Evolutionary conservation across 2,113 vertebrate genomes (phyloP), one percentile per base, ranked within the genome.

Genomic region (Bubo scandiacus): DNA sequence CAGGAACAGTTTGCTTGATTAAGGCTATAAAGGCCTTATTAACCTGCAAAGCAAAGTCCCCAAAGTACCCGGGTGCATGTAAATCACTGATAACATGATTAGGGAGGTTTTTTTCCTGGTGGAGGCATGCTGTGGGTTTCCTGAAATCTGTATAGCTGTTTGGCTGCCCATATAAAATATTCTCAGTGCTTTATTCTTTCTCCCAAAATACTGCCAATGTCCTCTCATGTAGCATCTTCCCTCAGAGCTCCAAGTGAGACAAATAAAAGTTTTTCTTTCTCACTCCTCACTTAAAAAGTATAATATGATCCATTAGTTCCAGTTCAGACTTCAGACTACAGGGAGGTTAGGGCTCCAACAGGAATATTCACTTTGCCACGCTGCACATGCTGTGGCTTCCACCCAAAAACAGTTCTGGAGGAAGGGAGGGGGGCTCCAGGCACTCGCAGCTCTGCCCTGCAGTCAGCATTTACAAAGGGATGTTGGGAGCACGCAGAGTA

Each of bases 381-480:
- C 81, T 94, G 74, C 71, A 77, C 36, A 72, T 86, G 45, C 74
- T 5, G 1, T 95, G 94, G 92, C 96, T 95, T 85, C 78, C 63
- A 96, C 86, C 88, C 95, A 96, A 87, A 94, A 94, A 66, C 66
- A 13, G 54, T 97, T 94, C 54, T 87, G 81, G 57, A 92, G 96
- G 95, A 95, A 95, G 91, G 83, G 77, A 93, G 92, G 49, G 49
- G 82, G 54, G 54, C 91, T 97, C 43, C 54, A 80, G 84, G 81
- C 77, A 77, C 54, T 94, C 18, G 2, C 63, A 8, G 40, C 51
- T 91, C 93, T 90, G 54, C 68, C 63, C 49, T 73, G 90, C 81
- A 81, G 78, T 89, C 94, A 85, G 81, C 71, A 51, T 75, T 94
- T 95, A 89, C 91, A 94, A 95, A 91, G 71, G 66, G 89, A 92